Conservation (phyloP, 2,797 vertebrate genomes). For the Anomalospiza imberbis region DNA sequence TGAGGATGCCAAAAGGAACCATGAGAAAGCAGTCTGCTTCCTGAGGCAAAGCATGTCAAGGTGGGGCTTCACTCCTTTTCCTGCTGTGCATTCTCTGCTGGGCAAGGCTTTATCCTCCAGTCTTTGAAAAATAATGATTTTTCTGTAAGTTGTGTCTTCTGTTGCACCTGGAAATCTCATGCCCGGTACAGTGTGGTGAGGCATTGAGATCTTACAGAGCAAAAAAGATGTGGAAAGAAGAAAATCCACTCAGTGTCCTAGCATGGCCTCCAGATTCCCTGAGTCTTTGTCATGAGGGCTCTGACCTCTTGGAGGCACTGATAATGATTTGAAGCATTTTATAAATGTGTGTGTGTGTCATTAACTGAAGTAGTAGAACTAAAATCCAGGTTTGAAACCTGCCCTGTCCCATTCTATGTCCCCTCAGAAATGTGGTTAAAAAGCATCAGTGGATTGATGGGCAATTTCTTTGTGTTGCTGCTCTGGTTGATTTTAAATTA, state of each 20-base stretch:
- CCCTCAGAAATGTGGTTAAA: not conserved
- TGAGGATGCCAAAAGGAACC: conserved; percentile 71
- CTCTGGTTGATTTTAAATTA: not conserved
- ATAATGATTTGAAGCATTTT: not conserved
- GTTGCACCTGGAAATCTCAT: not conserved
- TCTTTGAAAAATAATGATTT: not conserved
- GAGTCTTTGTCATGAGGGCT: not conserved
- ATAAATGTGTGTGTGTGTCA: accelerated
- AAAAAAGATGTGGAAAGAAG: not conserved
- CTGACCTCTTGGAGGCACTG: not conserved
- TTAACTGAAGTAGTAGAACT: not conserved
- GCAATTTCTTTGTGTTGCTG: not conserved
- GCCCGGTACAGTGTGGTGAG: not conserved
- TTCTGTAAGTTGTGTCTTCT: not conserved
- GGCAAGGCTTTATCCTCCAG: not conserved
- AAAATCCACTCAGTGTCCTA: not conserved
- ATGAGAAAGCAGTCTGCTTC: conserved; percentile 74
- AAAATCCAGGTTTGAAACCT: not conserved
- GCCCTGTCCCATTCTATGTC: not conserved
- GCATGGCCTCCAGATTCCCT: not conserved
- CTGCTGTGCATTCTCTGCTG: not conserved
- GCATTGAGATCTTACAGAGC: not conserved
- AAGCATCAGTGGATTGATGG: not conserved
- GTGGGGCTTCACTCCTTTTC: conserved; percentile 56
- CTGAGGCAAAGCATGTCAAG: conserved; percentile 83